phyloP scores from a whole-genome alignment of 2,888 invertebrate species.

The Drosophila emarginata region DNA sequence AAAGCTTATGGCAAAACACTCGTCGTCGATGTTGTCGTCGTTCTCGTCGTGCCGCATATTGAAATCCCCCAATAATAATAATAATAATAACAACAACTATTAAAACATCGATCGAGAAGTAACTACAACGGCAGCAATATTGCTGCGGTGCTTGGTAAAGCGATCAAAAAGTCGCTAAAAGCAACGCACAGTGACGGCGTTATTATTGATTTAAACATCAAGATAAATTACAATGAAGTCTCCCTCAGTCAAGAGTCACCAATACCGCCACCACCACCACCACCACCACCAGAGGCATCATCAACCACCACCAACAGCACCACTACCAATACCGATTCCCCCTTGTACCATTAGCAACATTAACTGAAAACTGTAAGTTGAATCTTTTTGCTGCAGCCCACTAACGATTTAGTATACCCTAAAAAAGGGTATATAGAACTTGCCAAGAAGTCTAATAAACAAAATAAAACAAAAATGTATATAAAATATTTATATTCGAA shows the following conservation, averaged over 20 bases:
- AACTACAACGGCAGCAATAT: slow-evolving; percentile 18
- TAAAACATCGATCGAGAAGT: slow-evolving; percentile 44
- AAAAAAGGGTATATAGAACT: not conserved
- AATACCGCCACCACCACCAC: not conserved
- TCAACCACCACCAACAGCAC: not conserved
- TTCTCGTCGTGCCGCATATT: slow-evolving; percentile 60
- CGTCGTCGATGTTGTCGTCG: slow-evolving; percentile 42
- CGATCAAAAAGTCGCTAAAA: slow-evolving; percentile 63
- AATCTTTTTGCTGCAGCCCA: slow-evolving; percentile 4
- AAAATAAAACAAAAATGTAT: too few relatives aligned
- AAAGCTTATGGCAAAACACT: slow-evolving; percentile 68
- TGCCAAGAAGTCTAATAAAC: not conserved
- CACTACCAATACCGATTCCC: not conserved
- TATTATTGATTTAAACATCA: slow-evolving; percentile 82
- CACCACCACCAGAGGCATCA: slow-evolving; percentile 7
- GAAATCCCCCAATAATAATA: slow-evolving; percentile 57
- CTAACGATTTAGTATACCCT: slow-evolving; percentile 6
- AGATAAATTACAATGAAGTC: slow-evolving; percentile 79
- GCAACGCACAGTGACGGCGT: slow-evolving; percentile 71
- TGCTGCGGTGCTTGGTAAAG: slow-evolving; percentile 30
- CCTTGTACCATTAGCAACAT: slow-evolving; percentile 32
- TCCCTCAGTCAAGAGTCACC: slow-evolving; percentile 48
- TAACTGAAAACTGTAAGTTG: slow-evolving; percentile 12
- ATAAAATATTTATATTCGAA: too few relatives aligned
- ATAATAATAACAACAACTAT: slow-evolving; percentile 49